Conservation (phyloP, 2,113 vertebrate genomes). For the Telmatochromis sp. region DNA sequence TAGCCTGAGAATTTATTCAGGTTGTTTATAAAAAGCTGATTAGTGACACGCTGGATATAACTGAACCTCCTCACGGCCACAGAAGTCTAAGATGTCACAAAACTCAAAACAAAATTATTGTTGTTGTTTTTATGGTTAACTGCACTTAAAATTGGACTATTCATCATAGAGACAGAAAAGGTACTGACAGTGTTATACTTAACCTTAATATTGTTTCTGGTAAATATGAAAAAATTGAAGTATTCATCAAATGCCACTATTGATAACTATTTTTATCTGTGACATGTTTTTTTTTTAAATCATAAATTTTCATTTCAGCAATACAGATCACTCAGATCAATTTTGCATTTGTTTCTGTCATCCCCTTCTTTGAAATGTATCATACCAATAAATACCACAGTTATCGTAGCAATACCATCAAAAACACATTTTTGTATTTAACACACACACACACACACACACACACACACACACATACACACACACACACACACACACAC, state of each 20-base stretch:
- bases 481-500: no score
- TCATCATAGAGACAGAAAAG: neutral
- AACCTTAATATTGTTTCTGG: neutral
- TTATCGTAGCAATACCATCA: neutral
- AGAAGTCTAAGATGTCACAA: neutral
- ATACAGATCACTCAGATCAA: neutral
- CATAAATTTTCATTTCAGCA: neutral
- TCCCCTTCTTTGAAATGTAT: neutral
- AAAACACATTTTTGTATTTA: neutral
- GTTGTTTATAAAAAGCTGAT: neutral
- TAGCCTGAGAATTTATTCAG: neutral
- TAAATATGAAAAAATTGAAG: neutral
- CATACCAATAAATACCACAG: neutral
- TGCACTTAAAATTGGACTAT: neutral
- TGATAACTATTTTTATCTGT: neutral
- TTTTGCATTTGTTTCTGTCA: neutral
- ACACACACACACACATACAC: neutral
- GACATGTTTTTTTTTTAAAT: neutral
- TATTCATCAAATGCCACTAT: neutral
- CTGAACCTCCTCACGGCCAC: neutral
- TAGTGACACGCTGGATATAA: neutral
- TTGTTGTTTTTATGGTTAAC: neutral
- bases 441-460: neutral
- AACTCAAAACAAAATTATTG: neutral
- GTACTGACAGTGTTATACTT: neutral